Conservation (phyloP, 2,113 vertebrate species). For the Trichomycterus rosablanca region DNA sequence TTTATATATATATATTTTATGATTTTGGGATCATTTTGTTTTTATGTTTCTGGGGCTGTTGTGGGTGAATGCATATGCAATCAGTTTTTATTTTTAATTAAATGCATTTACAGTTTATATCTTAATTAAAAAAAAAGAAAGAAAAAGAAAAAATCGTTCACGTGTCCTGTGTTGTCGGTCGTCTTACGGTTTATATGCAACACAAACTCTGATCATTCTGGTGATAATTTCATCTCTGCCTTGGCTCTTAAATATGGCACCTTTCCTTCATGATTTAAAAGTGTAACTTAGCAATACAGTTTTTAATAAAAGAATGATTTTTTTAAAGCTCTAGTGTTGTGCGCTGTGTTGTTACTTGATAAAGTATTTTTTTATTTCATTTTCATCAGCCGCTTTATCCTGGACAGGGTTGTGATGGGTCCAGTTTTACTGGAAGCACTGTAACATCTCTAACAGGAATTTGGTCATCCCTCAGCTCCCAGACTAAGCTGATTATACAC, state of each 20-base stretch:
- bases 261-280: slow-evolving; percentile 67
- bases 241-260: slow-evolving; percentile 71
- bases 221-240: slow-evolving; percentile 62
- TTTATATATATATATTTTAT: slow-evolving; percentile 60
- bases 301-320: slow-evolving; percentile 70
- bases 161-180: slow-evolving; percentile 42
- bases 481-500: too few species aligned
- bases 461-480: too few species aligned
- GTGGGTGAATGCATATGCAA: slow-evolving; percentile 73
- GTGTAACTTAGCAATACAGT: slow-evolving; percentile 74
- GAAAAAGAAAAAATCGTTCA: slow-evolving; percentile 47
- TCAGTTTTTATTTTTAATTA: slow-evolving; percentile 65
- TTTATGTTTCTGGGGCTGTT: slow-evolving; percentile 58
- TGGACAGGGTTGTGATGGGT: too few species aligned
- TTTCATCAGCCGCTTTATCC: too few species aligned
- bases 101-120: slow-evolving; percentile 60
- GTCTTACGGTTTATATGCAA: slow-evolving; percentile 53
- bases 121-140: slow-evolving; percentile 61
- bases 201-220: slow-evolving; percentile 53
- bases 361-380: too few species aligned
- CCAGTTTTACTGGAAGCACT: too few species aligned
- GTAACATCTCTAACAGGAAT: too few species aligned
- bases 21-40: slow-evolving; percentile 62
- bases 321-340: slow-evolving; percentile 28
- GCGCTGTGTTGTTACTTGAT: background rate